Percentiles rank a stretch among this genome's conserved stretches.
Evolutionary conservation across 2,113 vertebrate genomes (phyloP).

Genomic region (Caranx ignobilis): DNA sequence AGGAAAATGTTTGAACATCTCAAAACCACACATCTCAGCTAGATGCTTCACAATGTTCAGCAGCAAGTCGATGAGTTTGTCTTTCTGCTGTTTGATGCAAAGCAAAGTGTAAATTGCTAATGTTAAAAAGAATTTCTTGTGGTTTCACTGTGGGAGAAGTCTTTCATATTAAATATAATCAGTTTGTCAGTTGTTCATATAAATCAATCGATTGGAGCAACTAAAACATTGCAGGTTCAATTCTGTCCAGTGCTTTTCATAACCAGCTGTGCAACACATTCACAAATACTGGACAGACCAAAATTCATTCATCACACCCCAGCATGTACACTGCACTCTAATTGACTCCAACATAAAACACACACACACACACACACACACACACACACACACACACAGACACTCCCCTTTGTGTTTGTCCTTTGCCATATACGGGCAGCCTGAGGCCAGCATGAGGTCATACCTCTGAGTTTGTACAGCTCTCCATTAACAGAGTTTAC

Average conservation of each 20-base stretch:
- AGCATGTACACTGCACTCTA: neutral
- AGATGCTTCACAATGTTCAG: no score
- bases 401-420: conserved; percentile 17
- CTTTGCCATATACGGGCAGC: conserved; percentile 15
- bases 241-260: neutral
- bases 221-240: neutral
- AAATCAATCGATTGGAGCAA: neutral
- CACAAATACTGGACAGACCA: conserved; percentile 6
- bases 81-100: no score
- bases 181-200: neutral
- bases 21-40: no score
- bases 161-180: neutral
- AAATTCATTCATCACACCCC: conserved; percentile 21
- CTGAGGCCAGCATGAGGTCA: conserved; percentile 1
- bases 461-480: conserved; percentile 96
- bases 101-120: no score
- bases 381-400: conserved; percentile 1
- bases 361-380: neutral
- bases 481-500: conserved; percentile 92
- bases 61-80: no score
- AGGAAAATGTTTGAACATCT: no score
- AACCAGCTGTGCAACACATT: neutral
- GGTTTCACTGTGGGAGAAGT: neutral
- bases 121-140: neutral
- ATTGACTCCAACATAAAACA: conserved; percentile 3